Percentiles rank a stretch among this genome's conserved stretches.
Evolutionary conservation across 2,797 vertebrate species (phyloP).

Genomic region (Hypotaenidia okinawae): DNA sequence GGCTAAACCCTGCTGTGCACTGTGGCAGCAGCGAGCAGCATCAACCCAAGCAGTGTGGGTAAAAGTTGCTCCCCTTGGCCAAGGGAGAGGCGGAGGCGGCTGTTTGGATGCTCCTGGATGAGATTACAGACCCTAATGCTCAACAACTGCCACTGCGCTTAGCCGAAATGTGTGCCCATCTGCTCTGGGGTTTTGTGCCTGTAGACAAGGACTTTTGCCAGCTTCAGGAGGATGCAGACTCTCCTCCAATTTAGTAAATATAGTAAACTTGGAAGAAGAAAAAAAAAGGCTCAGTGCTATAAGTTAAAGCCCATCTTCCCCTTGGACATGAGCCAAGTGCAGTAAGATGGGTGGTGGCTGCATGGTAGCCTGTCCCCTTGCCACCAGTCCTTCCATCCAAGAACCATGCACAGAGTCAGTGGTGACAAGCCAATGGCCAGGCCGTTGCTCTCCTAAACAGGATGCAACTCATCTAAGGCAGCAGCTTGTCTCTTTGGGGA

Average conservation of each 20-base stretch:
- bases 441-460: not conserved
- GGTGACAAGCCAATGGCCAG: not conserved
- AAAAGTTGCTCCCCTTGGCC: accelerated
- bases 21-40: not conserved
- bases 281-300: not conserved
- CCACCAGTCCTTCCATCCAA: not conserved
- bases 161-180: slow-evolving; percentile 53
- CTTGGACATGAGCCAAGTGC: not conserved
- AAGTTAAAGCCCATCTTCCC: not conserved
- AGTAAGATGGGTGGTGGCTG: not conserved
- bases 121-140: slow-evolving; percentile 30
- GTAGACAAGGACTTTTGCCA: slow-evolving; percentile 22
- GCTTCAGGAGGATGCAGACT: not conserved
- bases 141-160: slow-evolving; percentile 36
- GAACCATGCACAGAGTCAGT: not conserved
- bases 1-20: not conserved
- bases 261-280: not conserved
- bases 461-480: not conserved
- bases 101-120: slow-evolving; percentile 10
- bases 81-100: not conserved
- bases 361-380: not conserved
- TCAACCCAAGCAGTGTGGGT: accelerated
- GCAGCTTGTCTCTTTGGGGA: not conserved
- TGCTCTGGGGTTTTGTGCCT: slow-evolving; percentile 51
- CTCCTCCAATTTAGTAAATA: slow-evolving; percentile 14